These are phyloP conservation scores for Semicossyphus pulcher DNA, from an alignment of 2,113 vertebrate genomes.

Conservation along the genomic window DNA sequence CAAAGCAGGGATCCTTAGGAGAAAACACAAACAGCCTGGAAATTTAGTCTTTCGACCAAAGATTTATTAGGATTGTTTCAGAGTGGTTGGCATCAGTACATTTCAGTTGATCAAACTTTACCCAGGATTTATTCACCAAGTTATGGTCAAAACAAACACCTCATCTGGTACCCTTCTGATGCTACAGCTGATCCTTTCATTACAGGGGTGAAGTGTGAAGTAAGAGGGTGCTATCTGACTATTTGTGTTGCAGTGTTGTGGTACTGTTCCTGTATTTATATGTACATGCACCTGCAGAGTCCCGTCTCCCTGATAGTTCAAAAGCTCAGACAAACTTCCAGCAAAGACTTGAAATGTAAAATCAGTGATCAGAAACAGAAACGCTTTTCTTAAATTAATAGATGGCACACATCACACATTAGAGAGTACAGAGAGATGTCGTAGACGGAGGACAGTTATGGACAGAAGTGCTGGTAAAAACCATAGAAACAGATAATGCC, in stretches of 20 bases:
- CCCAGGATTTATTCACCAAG: slow-evolving; percentile 14
- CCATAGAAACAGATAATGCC: not conserved
- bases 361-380: not conserved
- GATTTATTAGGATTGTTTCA: slow-evolving; percentile 30
- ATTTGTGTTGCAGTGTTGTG: slow-evolving; percentile 3
- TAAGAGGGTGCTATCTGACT: not conserved
- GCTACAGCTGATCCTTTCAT: slow-evolving; percentile 6
- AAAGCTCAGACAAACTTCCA: slow-evolving; percentile 4
- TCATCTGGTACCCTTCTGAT: not conserved
- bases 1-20: not conserved
- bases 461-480: not conserved
- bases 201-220: not conserved
- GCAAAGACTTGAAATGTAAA: not conserved
- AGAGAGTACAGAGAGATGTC: not conserved
- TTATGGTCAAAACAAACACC: slow-evolving; percentile 11
- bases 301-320: not conserved
- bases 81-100: slow-evolving; percentile 13
- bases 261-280: not conserved
- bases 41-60: not conserved
- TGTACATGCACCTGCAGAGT: slow-evolving; percentile 29
- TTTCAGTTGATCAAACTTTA: not conserved
- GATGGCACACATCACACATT: not conserved
- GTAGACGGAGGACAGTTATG: not conserved
- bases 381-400: not conserved
- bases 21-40: not conserved